Conservation (phyloP, 1,140 invertebrate genomes). For the Lycorma delicatula region DNA sequence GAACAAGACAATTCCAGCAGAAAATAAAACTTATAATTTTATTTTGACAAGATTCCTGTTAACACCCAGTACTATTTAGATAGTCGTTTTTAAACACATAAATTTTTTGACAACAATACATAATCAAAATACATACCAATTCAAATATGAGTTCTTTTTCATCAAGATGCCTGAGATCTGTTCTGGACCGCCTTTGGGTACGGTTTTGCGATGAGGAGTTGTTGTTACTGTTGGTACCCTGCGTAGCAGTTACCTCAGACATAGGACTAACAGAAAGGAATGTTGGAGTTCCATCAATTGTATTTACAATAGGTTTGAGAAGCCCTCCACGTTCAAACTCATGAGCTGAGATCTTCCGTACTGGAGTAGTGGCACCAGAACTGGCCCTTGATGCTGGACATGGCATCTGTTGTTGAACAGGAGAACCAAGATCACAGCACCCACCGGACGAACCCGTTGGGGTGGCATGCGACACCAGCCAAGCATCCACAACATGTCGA, state of each 20-base stretch:
- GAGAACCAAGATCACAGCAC: slow-evolving; percentile 16
- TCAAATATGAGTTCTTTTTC: slow-evolving; percentile 94
- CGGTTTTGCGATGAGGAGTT: slow-evolving; percentile 16
- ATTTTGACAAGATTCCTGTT: no score
- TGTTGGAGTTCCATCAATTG: slow-evolving; percentile 80
- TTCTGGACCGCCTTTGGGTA: slow-evolving; percentile 57
- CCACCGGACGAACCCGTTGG: slow-evolving; percentile 35
- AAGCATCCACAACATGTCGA: slow-evolving; percentile 80
- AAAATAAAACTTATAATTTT: no score
- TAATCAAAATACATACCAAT: slow-evolving; percentile 51
- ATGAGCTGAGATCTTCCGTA: slow-evolving; percentile 91
- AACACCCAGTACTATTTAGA: no score
- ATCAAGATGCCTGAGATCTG: slow-evolving; percentile 78
- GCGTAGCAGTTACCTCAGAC: slow-evolving; percentile 28
- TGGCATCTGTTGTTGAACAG: slow-evolving; percentile 4
- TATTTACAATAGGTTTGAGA: slow-evolving; percentile 81
- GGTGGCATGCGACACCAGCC: slow-evolving; percentile 80
- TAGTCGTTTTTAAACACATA: no score
- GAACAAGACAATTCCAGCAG: no score
- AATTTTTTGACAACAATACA: no score
- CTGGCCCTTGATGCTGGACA: slow-evolving; percentile 45
- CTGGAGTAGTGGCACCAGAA: slow-evolving; percentile 74
- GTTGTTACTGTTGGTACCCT: slow-evolving; percentile 20
- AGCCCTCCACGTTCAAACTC: slow-evolving; percentile 89
- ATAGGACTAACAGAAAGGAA: slow-evolving; percentile 57